A percentile compares a stretch with the other conserved stretches of the same genome.
These are phyloP conservation scores for Grantiella picta DNA, from an alignment of 2,113 vertebrate species.

Conservation along the genomic window DNA sequence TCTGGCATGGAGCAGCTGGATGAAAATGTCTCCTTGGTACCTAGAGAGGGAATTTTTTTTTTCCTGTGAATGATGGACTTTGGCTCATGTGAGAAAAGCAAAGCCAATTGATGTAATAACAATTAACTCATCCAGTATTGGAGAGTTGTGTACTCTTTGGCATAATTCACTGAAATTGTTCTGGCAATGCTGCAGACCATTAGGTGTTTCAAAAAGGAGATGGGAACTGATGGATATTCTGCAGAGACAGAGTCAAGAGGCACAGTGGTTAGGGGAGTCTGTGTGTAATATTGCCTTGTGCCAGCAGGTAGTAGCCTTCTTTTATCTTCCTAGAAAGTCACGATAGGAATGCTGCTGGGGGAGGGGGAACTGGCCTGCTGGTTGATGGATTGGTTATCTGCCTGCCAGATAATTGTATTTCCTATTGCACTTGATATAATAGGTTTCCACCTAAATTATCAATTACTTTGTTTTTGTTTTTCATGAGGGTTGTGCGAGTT, in stretches of 20 bases:
- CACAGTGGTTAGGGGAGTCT: background rate
- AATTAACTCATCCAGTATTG: slow-evolving; percentile 53
- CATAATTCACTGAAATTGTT: slow-evolving; percentile 45
- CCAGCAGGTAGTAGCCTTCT: background rate
- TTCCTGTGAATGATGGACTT: slow-evolving; percentile 21
- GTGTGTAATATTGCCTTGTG: background rate
- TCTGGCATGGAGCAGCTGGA: background rate
- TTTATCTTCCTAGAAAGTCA: slow-evolving; percentile 45
- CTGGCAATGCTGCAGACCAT: slow-evolving; percentile 25
- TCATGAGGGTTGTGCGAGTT: background rate
- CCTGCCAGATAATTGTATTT: slow-evolving; percentile 59
- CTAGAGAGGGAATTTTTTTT: slow-evolving; percentile 7
- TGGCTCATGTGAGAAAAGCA: slow-evolving; percentile 36
- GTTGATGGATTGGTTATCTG: slow-evolving; percentile 13
- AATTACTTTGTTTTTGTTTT: slow-evolving; percentile 49
- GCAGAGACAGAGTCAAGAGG: background rate
- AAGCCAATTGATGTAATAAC: slow-evolving; percentile 58
- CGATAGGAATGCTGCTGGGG: background rate
- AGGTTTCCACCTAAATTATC: slow-evolving; percentile 45
- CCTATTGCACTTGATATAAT: slow-evolving; percentile 43
- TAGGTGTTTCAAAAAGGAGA: background rate
- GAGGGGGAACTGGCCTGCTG: background rate
- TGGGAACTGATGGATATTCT: slow-evolving; percentile 5
- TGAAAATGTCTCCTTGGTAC: background rate
- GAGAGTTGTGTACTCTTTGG: slow-evolving; percentile 14